phyloP scores from a whole-genome alignment of 2,113 vertebrate species.

The Spheniscus mendiculus region DNA sequence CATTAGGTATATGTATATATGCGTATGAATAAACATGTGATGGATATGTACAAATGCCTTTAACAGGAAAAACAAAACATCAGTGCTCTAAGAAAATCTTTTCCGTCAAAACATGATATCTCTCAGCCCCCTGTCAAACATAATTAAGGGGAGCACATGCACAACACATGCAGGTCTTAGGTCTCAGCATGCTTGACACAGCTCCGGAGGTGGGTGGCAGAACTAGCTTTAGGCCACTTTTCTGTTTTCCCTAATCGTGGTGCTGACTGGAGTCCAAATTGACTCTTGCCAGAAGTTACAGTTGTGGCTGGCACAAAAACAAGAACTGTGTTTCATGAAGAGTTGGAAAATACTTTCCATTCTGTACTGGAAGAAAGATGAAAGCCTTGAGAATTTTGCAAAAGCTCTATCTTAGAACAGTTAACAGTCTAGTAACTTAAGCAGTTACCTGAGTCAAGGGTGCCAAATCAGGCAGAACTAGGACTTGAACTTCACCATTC shows the following conservation, averaged over 20 bases:
- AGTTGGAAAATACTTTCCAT: not conserved
- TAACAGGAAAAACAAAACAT: not conserved
- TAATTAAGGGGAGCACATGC: not conserved
- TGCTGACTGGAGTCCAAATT: not conserved
- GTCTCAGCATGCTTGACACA: not conserved
- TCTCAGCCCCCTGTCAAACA: not conserved
- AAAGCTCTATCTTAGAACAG: not conserved
- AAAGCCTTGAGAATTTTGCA: not conserved
- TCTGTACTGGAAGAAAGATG: not conserved
- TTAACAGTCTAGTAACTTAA: not conserved
- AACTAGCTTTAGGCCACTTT: not conserved
- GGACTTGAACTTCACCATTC: not conserved
- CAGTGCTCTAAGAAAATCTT: not conserved
- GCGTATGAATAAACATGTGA: not conserved
- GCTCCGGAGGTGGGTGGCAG: not conserved
- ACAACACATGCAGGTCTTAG: not conserved
- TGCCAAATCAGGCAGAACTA: not conserved
- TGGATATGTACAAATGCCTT: not conserved
- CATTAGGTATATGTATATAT: not conserved
- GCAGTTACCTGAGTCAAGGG: not conserved
- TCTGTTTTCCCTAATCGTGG: not conserved
- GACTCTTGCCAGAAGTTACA: constrained; percentile 22
- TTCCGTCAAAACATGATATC: not conserved
- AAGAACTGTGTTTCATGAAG: not conserved
- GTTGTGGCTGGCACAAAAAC: not conserved